These are phyloP conservation scores for Timandra comae DNA, from an alignment of 2,888 invertebrate genomes.

Conservation along the genomic window DNA sequence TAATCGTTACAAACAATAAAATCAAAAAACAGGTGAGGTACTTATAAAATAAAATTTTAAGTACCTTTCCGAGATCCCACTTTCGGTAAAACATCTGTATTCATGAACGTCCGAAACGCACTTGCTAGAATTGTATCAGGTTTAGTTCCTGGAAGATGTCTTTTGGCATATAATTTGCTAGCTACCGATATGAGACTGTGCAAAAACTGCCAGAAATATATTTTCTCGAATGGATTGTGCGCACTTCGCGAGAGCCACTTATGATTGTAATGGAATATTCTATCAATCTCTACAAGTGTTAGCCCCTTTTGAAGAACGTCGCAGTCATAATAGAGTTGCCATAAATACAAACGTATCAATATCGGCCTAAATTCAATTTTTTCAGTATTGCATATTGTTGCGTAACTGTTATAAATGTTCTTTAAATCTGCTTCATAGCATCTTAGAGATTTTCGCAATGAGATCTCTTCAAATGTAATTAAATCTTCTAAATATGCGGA, in stretches of 20 bases:
- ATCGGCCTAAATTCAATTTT: slow-evolving; percentile 53
- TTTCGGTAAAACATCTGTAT: slow-evolving; percentile 60
- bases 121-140: slow-evolving; percentile 68
- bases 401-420: slow-evolving; percentile 71
- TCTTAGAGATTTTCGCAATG: slow-evolving; percentile 59
- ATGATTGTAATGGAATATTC: slow-evolving; percentile 60
- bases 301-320: slow-evolving; percentile 64
- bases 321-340: slow-evolving; percentile 79
- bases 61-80: slow-evolving; percentile 58
- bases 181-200: slow-evolving; percentile 73
- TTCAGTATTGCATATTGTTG: slow-evolving; percentile 58
- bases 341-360: slow-evolving; percentile 73
- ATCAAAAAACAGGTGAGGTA: too few species aligned
- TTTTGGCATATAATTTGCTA: slow-evolving; percentile 60
- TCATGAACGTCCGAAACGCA: slow-evolving; percentile 72
- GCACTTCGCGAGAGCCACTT: slow-evolving; percentile 57
- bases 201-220: slow-evolving; percentile 79
- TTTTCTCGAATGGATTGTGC: slow-evolving; percentile 76
- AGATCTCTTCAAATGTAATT: slow-evolving; percentile 58
- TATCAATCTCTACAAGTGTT: slow-evolving; percentile 71
- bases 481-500: slow-evolving; percentile 31
- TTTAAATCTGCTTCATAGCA: slow-evolving; percentile 65
- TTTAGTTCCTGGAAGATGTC: slow-evolving; percentile 40
- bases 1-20: too few species aligned
- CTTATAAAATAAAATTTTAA: too few species aligned